Evolutionary conservation across 2,113 vertebrate genomes (phyloP).

Genomic region (Leptosomus discolor): DNA sequence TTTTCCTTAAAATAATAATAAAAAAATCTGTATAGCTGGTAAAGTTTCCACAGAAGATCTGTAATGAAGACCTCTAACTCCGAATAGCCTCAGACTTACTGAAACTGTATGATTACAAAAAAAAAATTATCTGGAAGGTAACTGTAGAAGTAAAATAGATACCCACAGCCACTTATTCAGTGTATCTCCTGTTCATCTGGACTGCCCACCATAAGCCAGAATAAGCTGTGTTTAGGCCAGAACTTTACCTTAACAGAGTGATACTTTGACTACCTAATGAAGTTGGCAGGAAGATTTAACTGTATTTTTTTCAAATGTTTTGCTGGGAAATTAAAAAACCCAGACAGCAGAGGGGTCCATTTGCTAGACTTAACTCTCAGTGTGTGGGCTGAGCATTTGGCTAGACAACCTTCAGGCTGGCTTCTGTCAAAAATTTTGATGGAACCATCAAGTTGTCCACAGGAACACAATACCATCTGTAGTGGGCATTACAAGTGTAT

Average conservation of each 20-base stretch:
- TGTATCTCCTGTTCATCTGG: neutral
- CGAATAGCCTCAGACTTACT: neutral
- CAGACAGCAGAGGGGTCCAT: neutral
- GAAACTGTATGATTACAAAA: neutral
- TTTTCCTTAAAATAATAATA: neutral
- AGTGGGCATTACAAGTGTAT: neutral
- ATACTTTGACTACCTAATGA: neutral
- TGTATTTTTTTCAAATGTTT: neutral
- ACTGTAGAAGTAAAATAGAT: neutral
- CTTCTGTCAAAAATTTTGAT: neutral
- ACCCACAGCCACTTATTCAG: neutral
- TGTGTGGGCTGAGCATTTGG: neutral
- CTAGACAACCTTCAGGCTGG: neutral
- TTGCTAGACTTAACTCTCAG: neutral
- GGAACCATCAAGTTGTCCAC: neutral
- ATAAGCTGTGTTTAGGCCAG: neutral
- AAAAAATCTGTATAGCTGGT: neutral
- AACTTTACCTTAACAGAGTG: neutral
- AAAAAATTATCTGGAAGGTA: neutral
- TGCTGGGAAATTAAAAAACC: neutral
- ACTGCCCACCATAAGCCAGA: neutral
- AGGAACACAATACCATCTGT: neutral
- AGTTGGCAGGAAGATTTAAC: neutral
- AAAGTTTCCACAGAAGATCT: neutral
- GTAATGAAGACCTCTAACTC: neutral